Percentiles rank a stretch among this genome's conserved stretches.
Conservation (phyloP, 2,113 vertebrate genomes). For the rabbit (Oryctolagus cuniculus) region mOryCun1.1 NC_091436.1:90382501-90383000, state of each 20-base stretch:
- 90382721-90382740: neutral
- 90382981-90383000: neutral
- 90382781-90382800: neutral
- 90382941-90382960: conserved; percentile 11
- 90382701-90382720: neutral
- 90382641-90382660: no score
- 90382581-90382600: no score
- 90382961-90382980: neutral
- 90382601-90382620: no score
- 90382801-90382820: neutral
- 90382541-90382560: no score
- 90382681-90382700: no score
- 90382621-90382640: no score
- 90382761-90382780: conserved; percentile 30
- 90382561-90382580: no score
- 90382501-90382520: no score
- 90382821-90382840: neutral
- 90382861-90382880: neutral
- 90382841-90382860: conserved; percentile 19
- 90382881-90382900: neutral
- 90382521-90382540: no score
- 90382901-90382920: neutral
- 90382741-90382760: neutral
- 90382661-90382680: no score
- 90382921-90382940: neutral